Evolutionary conservation across 2,113 vertebrate species (phyloP).

Genomic region (Nipponia nippon): DNA sequence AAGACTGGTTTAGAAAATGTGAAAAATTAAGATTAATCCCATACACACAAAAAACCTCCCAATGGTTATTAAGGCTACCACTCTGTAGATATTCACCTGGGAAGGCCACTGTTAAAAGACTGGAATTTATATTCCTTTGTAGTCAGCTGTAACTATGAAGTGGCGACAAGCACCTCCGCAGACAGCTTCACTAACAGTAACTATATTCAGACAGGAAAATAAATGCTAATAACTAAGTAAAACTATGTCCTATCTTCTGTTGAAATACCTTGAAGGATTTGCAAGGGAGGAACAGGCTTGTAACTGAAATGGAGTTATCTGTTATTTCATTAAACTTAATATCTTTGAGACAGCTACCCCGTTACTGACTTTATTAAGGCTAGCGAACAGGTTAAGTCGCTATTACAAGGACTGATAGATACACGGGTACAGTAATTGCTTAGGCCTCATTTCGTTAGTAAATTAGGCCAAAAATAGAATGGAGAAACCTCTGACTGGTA

Average conservation of each 20-base stretch:
- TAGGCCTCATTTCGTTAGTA: background rate
- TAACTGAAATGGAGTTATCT: background rate
- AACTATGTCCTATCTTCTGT: background rate
- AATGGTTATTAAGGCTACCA: background rate
- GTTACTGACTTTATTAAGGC: background rate
- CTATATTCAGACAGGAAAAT: background rate
- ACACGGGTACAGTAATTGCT: background rate
- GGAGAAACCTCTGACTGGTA: background rate
- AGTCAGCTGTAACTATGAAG: background rate
- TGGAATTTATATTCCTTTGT: background rate
- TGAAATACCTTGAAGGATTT: background rate
- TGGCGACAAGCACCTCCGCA: background rate
- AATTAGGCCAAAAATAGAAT: background rate
- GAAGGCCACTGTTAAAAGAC: background rate
- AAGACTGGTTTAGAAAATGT: background rate
- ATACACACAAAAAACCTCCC: accelerated
- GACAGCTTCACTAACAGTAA: background rate
- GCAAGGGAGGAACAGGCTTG: background rate
- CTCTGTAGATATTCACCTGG: background rate
- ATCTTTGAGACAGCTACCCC: background rate
- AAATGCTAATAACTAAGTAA: background rate
- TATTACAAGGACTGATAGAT: background rate
- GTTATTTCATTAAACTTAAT: background rate
- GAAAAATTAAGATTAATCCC: background rate
- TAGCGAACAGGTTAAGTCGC: background rate